These are phyloP conservation scores for Pangasius larnaudii DNA, from an alignment of 2,797 vertebrate species.

Conservation along the genomic window DNA sequence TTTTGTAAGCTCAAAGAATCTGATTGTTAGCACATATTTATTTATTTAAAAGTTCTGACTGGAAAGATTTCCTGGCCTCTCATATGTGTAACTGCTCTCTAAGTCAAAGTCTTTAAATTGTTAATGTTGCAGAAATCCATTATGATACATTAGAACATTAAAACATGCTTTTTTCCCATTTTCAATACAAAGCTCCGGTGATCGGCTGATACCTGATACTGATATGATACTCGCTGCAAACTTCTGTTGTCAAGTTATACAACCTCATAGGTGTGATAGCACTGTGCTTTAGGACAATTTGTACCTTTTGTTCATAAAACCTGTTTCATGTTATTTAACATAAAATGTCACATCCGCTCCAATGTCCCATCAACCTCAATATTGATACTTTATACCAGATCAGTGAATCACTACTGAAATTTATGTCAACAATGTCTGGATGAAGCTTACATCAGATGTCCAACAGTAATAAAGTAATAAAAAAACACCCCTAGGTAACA, in stretches of 20 bases:
- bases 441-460: neutral
- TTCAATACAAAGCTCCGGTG: neutral
- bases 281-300: neutral
- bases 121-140: conserved; percentile 8
- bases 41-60: neutral
- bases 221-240: neutral
- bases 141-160: neutral
- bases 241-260: neutral
- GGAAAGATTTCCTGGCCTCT: neutral
- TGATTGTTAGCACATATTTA: neutral
- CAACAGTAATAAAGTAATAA: neutral
- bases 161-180: neutral
- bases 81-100: neutral
- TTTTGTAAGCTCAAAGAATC: neutral
- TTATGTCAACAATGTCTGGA: neutral
- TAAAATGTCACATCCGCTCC: conserved; percentile 71
- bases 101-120: conserved; percentile 18
- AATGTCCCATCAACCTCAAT: conserved; percentile 71
- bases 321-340: neutral
- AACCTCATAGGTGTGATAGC: neutral
- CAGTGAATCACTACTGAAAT: neutral
- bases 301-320: neutral
- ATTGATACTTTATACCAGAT: neutral
- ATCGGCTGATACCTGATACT: neutral
- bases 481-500: conserved; percentile 27